These are phyloP conservation scores for Drosophila ironensis DNA, from an alignment of 1,140 invertebrate genomes.

Conservation along the genomic window DNA sequence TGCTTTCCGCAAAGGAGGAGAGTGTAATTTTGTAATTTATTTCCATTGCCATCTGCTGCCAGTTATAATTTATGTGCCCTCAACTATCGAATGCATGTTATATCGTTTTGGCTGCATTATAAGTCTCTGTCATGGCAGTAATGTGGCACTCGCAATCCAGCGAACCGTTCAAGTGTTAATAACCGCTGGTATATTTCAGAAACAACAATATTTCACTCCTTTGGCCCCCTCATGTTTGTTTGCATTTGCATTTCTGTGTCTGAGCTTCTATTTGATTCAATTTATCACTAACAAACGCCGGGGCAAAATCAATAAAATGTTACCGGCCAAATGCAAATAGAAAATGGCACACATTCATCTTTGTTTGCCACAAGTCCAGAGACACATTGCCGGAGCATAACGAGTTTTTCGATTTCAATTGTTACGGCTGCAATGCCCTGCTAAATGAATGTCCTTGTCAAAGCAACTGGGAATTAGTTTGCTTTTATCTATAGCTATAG, in stretches of 20 bases:
- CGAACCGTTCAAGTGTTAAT: constrained; percentile 47
- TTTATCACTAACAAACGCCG: constrained; percentile 23
- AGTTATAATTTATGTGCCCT: constrained; percentile 63
- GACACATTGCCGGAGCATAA: constrained; percentile 39
- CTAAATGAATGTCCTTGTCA: constrained; percentile 28
- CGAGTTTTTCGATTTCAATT: constrained; percentile 43
- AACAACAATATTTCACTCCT: background rate
- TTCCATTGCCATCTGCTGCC: constrained; percentile 64
- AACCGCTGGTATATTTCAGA: constrained; percentile 30
- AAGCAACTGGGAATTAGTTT: constrained; percentile 30
- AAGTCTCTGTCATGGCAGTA: constrained; percentile 32
- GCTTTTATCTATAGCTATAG: background rate
- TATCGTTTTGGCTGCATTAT: constrained; percentile 37
- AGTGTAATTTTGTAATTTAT: constrained; percentile 56
- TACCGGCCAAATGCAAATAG: constrained; percentile 59
- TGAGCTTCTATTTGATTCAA: constrained; percentile 15
- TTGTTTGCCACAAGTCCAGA: constrained; percentile 38
- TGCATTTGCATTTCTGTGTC: constrained; percentile 7
- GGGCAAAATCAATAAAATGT: constrained; percentile 62
- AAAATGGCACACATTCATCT: constrained; percentile 41
- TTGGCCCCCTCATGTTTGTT: constrained; percentile 23
- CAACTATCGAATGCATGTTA: constrained; percentile 24
- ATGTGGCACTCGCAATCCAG: constrained; percentile 8
- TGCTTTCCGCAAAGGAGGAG: constrained; percentile 25
- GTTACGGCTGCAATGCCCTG: background rate